These are phyloP conservation scores for rabbit (Oryctolagus cuniculus) DNA, from an alignment of 2,113 vertebrate species.

Conservation along the genomic window mOryCun1.1 NC_091447.1:28548001-28548500, in stretches of 20 bases:
- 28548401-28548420: neutral
- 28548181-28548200: neutral
- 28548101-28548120: neutral
- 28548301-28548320: neutral
- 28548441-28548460: neutral
- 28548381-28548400: neutral
- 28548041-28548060: neutral
- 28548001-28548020: neutral
- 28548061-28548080: neutral
- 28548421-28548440: neutral
- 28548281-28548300: rapidly evolving
- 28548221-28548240: neutral
- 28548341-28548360: neutral
- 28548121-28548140: neutral
- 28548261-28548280: neutral
- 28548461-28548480: neutral
- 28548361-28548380: neutral
- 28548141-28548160: neutral
- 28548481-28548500: neutral
- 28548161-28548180: neutral
- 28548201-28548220: neutral
- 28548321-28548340: neutral
- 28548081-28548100: neutral
- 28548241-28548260: neutral
- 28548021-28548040: neutral